Evolutionary conservation across 2,113 vertebrate species (phyloP).

Genomic region (Orthonyx spaldingii): DNA sequence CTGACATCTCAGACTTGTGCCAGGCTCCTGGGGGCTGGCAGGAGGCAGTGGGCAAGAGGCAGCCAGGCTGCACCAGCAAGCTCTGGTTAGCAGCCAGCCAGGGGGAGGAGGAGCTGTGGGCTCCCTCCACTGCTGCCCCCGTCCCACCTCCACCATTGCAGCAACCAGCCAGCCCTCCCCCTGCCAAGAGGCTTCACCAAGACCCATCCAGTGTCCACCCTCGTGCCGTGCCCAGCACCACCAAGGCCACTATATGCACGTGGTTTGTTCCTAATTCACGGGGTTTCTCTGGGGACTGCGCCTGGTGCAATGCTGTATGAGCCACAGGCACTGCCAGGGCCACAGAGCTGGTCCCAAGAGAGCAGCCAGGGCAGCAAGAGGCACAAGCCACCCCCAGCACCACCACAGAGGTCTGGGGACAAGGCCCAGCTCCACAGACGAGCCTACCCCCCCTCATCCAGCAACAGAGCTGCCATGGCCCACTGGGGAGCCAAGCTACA

Average conservation of each 20-base stretch:
- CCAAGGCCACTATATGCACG: not conserved
- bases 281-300: not conserved
- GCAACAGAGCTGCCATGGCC: not conserved
- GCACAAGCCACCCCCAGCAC: not conserved
- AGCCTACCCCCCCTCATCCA: not conserved
- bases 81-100: not conserved
- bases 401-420: not conserved
- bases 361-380: not conserved
- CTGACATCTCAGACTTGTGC: not conserved
- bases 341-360: not conserved
- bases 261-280: not conserved
- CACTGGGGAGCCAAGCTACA: accelerated
- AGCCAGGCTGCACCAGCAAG: not conserved
- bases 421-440: not conserved
- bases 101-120: not conserved
- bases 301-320: not conserved
- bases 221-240: accelerated
- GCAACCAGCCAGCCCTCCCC: not conserved
- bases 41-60: not conserved
- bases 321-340: not conserved
- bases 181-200: not conserved
- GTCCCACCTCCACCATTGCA: not conserved
- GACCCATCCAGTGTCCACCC: not conserved
- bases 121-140: not conserved
- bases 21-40: not conserved